These are phyloP conservation scores for Acropternis orthonyx DNA, from an alignment of 2,797 vertebrate species.

Conservation along the genomic window DNA sequence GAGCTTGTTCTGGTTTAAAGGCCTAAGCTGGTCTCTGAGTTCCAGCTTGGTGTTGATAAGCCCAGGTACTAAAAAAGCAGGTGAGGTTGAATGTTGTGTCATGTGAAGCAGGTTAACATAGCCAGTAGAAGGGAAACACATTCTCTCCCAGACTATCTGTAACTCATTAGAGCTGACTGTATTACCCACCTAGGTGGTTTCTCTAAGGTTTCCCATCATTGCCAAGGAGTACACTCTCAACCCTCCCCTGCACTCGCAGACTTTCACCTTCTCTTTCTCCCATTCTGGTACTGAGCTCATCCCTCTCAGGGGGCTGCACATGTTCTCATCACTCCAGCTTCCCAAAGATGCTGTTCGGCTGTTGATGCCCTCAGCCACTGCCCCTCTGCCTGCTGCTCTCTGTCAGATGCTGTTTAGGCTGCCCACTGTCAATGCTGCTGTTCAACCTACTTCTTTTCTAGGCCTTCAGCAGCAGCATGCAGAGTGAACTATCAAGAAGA, in stretches of 20 bases:
- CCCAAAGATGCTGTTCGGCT: neutral
- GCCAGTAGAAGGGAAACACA: neutral
- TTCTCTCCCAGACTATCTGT: neutral
- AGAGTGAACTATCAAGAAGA: fast-evolving
- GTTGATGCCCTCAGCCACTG: neutral
- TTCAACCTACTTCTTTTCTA: neutral
- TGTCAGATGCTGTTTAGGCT: neutral
- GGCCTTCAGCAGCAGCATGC: neutral
- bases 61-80: neutral
- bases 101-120: neutral
- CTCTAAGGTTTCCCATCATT: neutral
- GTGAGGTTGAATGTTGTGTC: neutral
- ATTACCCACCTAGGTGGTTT: neutral
- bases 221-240: neutral
- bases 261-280: neutral
- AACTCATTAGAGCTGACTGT: neutral
- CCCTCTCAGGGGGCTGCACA: neutral
- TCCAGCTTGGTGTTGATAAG: neutral
- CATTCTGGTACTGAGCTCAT: neutral
- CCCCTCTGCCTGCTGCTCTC: neutral
- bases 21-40: neutral
- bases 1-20: neutral
- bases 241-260: neutral
- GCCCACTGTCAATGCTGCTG: neutral
- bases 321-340: neutral